These are phyloP conservation scores for Lutjanus campechanus DNA, from an alignment of 2,797 vertebrate species.

Conservation along the genomic window DNA sequence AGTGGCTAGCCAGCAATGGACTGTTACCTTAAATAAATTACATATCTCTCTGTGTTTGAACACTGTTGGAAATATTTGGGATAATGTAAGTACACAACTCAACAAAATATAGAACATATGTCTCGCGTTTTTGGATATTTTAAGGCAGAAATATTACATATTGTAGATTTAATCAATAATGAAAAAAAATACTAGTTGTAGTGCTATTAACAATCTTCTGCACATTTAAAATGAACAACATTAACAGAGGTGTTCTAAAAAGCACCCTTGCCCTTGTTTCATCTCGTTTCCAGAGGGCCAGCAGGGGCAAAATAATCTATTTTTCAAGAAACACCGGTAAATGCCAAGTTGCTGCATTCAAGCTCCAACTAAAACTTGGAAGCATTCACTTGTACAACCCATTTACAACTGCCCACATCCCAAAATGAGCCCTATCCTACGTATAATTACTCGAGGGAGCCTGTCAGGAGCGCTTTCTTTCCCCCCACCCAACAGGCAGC, in stretches of 20 bases:
- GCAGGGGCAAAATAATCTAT: neutral
- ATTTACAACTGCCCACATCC: constrained; percentile 52
- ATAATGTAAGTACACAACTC: no score
- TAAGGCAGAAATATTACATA: no score
- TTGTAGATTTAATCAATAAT: no score
- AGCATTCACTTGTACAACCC: constrained; percentile 30
- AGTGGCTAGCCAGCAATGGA: no score
- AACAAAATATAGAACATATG: no score
- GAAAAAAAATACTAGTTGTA: no score
- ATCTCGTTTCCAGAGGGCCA: neutral
- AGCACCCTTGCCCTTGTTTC: constrained; percentile 4
- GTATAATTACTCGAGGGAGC: constrained; percentile 67
- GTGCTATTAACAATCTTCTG: neutral
- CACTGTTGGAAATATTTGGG: no score
- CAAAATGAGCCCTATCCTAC: constrained; percentile 29
- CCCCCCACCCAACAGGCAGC: constrained; percentile 18
- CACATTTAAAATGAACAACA: neutral
- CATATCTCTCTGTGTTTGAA: no score
- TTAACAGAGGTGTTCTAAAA: neutral
- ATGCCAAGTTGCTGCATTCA: constrained; percentile 18
- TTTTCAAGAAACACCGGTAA: constrained; percentile 27
- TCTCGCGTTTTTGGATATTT: no score
- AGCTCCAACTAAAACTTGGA: constrained; percentile 35
- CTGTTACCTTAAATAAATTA: no score
- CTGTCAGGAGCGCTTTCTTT: constrained; percentile 40